Evolutionary conservation across 2,797 vertebrate genomes (phyloP), one percentile per base, ranked within the genome.

Genomic region (Enteromius treurensis): DNA sequence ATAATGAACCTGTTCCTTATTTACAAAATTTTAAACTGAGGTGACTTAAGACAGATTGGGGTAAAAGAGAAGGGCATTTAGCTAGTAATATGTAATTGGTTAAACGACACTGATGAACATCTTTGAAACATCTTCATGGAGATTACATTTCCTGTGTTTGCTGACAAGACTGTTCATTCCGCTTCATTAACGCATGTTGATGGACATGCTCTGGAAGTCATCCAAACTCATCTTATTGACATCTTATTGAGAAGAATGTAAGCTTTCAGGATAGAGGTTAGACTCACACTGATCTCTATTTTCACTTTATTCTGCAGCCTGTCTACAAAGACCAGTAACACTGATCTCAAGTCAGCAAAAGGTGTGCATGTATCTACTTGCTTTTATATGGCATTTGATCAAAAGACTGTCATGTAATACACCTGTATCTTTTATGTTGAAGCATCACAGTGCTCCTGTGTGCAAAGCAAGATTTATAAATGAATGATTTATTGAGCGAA

Each of bases 141-240:
- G 75, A 83, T 78, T 71, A 88, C 85, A 71, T 87, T 84, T 88
- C 83, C 69, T 19, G 82, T 82, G 85, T 83, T 79, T 73, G 79
- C 14, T 81, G 89, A 91, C 86, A 89, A 84, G 62, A 88, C 74
- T 68, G 83, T 85, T 83, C 69, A 80, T 87, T 89, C 85, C 87
- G 91, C 90, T 90, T 90, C 90, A 91, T 92, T 88, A 90, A 88
- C 87, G 83, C 88, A 32, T 29, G 0, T 60, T 90, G 91, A 91
- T 60, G 90, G 91, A 90, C 90, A 88, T 81, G 65, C 51, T 88
- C 29, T 91, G 90, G 90, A 91, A 79, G 71, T 17, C 53, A 81
- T 91, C 91, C 92, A 92, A 69, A 88, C 86, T 89, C 88, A 86
- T 67, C 60, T 42, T 75, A 64, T 65, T 75, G 71, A 76, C 58